phyloP scores from a whole-genome alignment of 2,113 vertebrate species.

The Gambusia holbrooki region DNA sequence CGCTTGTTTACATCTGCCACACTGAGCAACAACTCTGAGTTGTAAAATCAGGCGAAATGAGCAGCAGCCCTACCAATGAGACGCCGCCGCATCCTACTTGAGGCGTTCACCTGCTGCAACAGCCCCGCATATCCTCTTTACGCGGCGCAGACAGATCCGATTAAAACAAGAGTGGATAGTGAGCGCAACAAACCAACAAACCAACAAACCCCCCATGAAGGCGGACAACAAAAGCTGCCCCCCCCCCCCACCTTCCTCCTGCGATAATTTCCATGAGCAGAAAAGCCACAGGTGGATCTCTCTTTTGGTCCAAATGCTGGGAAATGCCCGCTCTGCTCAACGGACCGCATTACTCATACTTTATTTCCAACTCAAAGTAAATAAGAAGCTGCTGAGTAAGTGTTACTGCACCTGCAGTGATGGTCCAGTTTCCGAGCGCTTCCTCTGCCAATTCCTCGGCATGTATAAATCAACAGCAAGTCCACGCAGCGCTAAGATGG shows the following conservation, averaged over 20 bases:
- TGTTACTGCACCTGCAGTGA: constrained; percentile 44
- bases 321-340: constrained; percentile 37
- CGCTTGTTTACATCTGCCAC: constrained; percentile 38
- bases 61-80: background rate
- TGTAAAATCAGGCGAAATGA: background rate
- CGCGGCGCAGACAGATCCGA: constrained; percentile 64
- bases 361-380: background rate
- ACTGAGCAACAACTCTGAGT: too few relatives aligned
- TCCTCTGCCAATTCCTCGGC: background rate
- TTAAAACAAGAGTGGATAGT: constrained; percentile 34
- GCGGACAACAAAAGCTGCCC: background rate
- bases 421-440: background rate
- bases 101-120: constrained; percentile 42
- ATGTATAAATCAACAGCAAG: background rate
- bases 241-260: too few relatives aligned
- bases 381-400: background rate
- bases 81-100: constrained; percentile 29
- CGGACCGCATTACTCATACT: background rate
- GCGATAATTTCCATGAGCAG: background rate
- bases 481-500: constrained; percentile 22
- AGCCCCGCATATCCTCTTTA: constrained; percentile 67
- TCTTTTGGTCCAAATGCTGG: constrained; percentile 13
- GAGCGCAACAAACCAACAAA: background rate
- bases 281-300: constrained; percentile 72
- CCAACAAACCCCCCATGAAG: constrained; percentile 1